These are phyloP conservation scores for Masticophis lateralis DNA, from an alignment of 2,797 vertebrate species.

Conservation along the genomic window DNA sequence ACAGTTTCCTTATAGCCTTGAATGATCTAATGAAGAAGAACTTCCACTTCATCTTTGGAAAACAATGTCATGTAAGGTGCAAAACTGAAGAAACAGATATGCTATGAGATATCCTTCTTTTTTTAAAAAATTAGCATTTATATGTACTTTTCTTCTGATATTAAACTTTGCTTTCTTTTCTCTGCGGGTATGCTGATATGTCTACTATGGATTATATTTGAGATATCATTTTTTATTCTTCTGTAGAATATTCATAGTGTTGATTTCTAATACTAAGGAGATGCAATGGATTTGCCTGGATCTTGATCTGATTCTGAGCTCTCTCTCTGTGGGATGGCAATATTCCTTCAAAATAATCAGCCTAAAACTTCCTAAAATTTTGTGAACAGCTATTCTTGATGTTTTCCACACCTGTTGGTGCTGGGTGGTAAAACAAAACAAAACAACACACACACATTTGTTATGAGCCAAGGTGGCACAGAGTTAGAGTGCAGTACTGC, in stretches of 20 bases:
- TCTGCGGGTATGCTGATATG: neutral
- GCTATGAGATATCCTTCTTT: neutral
- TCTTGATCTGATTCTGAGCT: neutral
- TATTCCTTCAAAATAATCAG: neutral
- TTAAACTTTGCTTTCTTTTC: conserved; percentile 19
- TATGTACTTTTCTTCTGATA: neutral
- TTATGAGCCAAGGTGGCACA: neutral
- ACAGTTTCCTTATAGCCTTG: neutral
- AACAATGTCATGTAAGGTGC: neutral
- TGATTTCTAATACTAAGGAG: neutral
- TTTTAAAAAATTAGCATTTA: neutral
- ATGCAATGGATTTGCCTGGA: neutral
- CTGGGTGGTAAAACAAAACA: neutral
- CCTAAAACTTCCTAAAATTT: neutral
- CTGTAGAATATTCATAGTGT: neutral
- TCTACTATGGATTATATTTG: neutral
- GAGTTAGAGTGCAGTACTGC: no score
- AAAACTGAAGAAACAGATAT: neutral
- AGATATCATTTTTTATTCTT: neutral
- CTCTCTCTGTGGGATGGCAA: neutral
- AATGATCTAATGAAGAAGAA: neutral
- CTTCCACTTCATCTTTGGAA: neutral
- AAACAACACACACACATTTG: neutral
- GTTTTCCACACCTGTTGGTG: neutral
- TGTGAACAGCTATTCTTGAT: neutral